phyloP scores from a whole-genome alignment of 92 coral and sea anemone species.

The Epizoanthus fatuus region DNA sequence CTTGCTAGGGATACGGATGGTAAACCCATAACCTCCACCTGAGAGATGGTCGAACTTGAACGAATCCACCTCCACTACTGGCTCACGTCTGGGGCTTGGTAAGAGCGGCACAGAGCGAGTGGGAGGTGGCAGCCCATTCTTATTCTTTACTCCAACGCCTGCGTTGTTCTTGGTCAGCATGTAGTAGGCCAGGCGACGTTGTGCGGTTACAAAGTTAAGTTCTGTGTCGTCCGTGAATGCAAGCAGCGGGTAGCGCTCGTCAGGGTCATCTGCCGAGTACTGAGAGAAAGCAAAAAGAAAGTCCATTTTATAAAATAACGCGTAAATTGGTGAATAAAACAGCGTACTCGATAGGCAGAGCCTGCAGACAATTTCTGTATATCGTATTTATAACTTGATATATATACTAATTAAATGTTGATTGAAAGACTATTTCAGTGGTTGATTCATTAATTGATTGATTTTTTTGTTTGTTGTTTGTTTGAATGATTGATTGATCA shows the following conservation, averaged over 20 bases:
- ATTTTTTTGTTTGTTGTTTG: no score
- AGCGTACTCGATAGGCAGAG: neutral
- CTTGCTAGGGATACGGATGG: slow-evolving; percentile 87
- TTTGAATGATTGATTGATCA: no score
- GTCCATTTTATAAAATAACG: neutral
- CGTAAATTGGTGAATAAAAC: neutral
- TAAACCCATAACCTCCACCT: slow-evolving; percentile 89
- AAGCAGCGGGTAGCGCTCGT: slow-evolving; percentile 55
- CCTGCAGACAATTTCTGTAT: neutral
- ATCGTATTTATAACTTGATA: neutral
- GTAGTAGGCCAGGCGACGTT: slow-evolving; percentile 90
- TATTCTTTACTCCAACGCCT: slow-evolving; percentile 35
- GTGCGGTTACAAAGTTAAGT: slow-evolving; percentile 85
- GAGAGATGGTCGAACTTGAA: slow-evolving; percentile 81
- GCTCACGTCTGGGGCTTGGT: slow-evolving; percentile 39
- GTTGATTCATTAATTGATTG: no score
- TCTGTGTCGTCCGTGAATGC: slow-evolving; percentile 85
- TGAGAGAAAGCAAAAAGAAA: neutral
- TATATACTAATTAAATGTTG: no score
- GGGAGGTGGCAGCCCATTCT: slow-evolving; percentile 9
- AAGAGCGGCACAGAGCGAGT: slow-evolving; percentile 50
- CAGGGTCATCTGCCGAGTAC: slow-evolving; percentile 21
- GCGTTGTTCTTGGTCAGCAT: slow-evolving; percentile 74
- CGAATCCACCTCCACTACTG: slow-evolving; percentile 74
- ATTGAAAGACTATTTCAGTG: no score